Base-by-base conservation (phyloP, 2,113 vertebrate species). In the Pipra filicauda region DNA sequence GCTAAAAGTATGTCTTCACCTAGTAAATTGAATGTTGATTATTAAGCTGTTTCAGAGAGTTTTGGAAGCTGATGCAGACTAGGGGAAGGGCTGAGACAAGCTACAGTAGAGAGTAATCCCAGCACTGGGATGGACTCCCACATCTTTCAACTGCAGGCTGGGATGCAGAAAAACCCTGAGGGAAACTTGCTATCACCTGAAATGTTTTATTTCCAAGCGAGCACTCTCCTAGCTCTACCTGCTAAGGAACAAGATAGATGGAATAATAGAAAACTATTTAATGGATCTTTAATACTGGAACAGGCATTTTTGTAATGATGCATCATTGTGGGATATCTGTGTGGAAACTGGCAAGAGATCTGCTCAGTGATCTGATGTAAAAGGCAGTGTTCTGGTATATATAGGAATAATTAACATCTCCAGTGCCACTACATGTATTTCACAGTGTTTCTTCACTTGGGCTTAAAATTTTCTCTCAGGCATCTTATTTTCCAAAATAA, bases 61-160 rank as follows among this genome's bases (percentile, higher is more conserved):
- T 59, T 27, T 74, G 57, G 73, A 89, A 84, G 73, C 41, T 67
- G 48, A 14, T 30, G 55, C 69, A 90, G 85, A 55, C 26, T 37
- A 21, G 41, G 46, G 23, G 28, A 90, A 67, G 41, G 26, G 28
- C 51, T 92, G 54, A 54, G 71, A 69, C 3, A 54, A 70, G 46
- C 43, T 44, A 35, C 62, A n/a, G 48, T 21, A 10, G 2, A 57
- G 21, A 72, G 18, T 2, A 15, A 79, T 30, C 26, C 43, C 62
- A 62, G 48, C 0, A 0, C 8, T 0, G 0, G 23, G 46, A 76
- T 12, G 18, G 39, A 35, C 33, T 24, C 6, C 3, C 37, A 49
- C 23, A 49, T 31, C 51, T 57, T 67, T 48, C 69, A 81, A 0
- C 65, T 41, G 70, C 44, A 81, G 69, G 21, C 2, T 87, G 76